Evolutionary conservation across 2,113 vertebrate genomes (phyloP).

Genomic region (Corythaixoides concolor): DNA sequence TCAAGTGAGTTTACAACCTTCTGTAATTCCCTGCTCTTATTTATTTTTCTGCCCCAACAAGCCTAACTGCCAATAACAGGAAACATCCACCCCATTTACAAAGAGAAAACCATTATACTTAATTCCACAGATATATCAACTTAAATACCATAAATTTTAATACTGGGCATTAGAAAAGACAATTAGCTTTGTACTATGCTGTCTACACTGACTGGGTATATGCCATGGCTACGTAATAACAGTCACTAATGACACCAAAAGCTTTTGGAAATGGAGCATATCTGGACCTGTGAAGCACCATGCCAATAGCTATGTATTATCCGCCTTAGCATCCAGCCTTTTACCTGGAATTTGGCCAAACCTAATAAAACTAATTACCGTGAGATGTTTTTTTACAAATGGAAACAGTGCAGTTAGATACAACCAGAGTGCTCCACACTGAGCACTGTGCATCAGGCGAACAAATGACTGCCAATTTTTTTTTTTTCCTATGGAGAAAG

Average conservation of each 20-base stretch:
- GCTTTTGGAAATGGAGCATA: neutral
- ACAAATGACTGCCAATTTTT: neutral
- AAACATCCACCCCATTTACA: neutral
- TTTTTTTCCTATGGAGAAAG: neutral
- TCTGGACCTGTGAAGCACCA: neutral
- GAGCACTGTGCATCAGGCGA: neutral
- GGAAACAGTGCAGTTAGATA: neutral
- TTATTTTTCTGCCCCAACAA: conserved; percentile 3
- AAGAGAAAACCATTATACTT: neutral
- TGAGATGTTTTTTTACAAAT: neutral
- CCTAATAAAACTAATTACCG: neutral
- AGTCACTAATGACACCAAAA: neutral
- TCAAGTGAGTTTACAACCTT: neutral
- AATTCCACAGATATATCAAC: neutral
- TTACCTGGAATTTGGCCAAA: neutral
- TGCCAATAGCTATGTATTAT: neutral
- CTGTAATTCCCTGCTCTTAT: neutral
- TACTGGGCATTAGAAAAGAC: neutral
- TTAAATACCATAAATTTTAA: neutral
- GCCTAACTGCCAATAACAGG: neutral
- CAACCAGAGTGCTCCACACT: neutral
- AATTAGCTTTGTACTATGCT: neutral
- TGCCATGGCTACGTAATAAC: neutral
- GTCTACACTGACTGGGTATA: neutral
- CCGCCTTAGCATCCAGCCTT: neutral